A percentile compares a stretch with the other conserved stretches of the same genome.
phyloP scores from a whole-genome alignment of 2,113 vertebrate genomes.

The Hoplias malabaricus region DNA sequence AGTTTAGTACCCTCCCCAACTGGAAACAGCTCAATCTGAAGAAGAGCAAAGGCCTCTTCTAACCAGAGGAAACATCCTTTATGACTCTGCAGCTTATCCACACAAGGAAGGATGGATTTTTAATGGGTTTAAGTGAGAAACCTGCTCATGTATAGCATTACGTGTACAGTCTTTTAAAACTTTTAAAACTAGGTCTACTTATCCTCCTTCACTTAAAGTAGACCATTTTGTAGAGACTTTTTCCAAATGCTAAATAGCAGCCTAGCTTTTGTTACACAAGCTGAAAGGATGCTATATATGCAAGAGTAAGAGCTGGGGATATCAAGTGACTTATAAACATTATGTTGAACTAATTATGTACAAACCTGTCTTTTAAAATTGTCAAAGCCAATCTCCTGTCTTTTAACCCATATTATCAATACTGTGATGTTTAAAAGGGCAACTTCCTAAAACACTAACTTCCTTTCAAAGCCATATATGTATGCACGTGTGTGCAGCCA shows the following conservation, averaged over 20 bases:
- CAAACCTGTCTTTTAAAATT: conserved; percentile 61
- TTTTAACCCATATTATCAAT: conserved; percentile 24
- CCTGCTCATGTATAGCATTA: conserved; percentile 28
- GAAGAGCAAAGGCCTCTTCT: conserved; percentile 78
- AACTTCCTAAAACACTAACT: conserved; percentile 14
- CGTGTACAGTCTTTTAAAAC: conserved; percentile 46
- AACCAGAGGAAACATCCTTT: conserved; percentile 46
- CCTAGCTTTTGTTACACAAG: background rate
- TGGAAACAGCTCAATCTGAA: conserved; percentile 81
- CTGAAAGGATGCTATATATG: conserved; percentile 49
- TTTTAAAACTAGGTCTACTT: conserved; percentile 11
- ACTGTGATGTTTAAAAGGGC: conserved; percentile 10
- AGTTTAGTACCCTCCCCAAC: conserved; percentile 76
- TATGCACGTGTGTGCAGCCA: conserved; percentile 11
- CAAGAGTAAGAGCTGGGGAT: conserved; percentile 52
- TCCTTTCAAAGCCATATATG: conserved; percentile 28
- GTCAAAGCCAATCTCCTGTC: no score
- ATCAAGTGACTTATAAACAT: conserved; percentile 1
- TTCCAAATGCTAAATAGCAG: background rate
- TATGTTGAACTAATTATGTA: conserved; percentile 45
- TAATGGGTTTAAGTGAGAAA: background rate
- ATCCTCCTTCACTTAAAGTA: background rate
- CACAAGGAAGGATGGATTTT: background rate
- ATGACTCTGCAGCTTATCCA: background rate
- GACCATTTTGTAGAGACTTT: conserved; percentile 3